phyloP scores from a whole-genome alignment of 2,888 invertebrate species.

The Tanytarsus gracilentus region DNA sequence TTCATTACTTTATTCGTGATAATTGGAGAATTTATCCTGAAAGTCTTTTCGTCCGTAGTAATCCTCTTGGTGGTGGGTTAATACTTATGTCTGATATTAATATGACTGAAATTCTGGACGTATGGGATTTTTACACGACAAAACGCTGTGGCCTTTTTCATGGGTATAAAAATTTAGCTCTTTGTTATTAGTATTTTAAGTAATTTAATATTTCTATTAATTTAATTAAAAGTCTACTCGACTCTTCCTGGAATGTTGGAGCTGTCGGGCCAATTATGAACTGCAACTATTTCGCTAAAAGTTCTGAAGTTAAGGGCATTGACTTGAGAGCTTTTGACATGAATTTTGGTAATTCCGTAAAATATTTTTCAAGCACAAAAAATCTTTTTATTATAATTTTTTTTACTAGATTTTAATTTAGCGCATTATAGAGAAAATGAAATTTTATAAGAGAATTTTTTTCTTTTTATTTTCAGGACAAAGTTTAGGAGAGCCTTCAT shows the following conservation, averaged over 20 bases:
- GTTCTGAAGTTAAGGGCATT: background rate
- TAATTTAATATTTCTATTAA: too few species aligned
- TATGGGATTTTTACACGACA: background rate
- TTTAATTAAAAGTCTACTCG: too few species aligned
- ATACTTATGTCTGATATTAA: background rate
- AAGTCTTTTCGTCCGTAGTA: too few species aligned
- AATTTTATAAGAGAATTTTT: too few species aligned
- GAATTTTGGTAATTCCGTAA: background rate
- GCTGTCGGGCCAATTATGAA: background rate
- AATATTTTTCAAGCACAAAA: background rate
- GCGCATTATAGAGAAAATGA: too few species aligned
- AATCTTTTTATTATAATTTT: background rate
- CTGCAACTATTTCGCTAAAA: background rate
- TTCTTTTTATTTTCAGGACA: too few species aligned
- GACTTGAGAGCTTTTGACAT: slow-evolving; percentile 3
- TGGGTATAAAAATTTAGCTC: too few species aligned
- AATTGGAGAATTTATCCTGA: background rate
- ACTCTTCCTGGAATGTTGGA: slow-evolving; percentile 12
- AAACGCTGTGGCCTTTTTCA: slow-evolving; percentile 12
- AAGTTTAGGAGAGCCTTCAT: too few species aligned
- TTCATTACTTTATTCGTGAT: slow-evolving; percentile 12
- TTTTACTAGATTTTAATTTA: too few species aligned
- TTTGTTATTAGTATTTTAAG: too few species aligned
- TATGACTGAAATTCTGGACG: background rate
- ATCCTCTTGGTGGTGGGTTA: background rate